Evolutionary conservation across 2,113 vertebrate genomes (phyloP), one percentile per base, ranked within the genome.

Genomic region (Scytalopus superciliaris): DNA sequence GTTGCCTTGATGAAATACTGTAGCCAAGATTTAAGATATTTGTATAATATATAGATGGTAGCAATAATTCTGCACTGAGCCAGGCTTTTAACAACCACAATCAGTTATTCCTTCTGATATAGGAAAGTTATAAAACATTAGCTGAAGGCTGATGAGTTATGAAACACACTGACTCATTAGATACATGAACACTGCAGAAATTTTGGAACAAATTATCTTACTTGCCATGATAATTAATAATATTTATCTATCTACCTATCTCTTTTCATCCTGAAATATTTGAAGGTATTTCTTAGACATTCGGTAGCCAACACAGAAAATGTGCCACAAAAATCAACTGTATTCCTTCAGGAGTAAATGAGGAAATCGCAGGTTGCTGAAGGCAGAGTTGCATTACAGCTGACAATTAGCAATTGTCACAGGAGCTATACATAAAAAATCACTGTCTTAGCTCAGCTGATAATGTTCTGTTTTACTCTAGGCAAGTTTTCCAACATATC

Each of bases 81-180:
- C 35, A 33, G 45, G 23, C 16, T 85, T 96, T 92, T 67, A 85
- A 63, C 47, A 85, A 18, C 42, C 31, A 10, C 37, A 73, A 70
- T 92, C 23, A 80, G 40, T 91, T 89, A 50, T 85, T 86, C 25
- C 49, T 89, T 63, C 66, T 80, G 89, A 91, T 50, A 89, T 3
- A 68, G 18, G 53, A 89, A 96, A 94, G 50, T 18, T 63, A 83
- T 90, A 91, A 89, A 94, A 57, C 24, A 92, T 85, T 72, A 90
- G 19, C 24, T 70, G 66, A 87, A 96, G 68, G 63, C 55, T 83
- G 73, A 87, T 91, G 74, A 95, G 63, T 70, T 96, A 89, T 68
- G 79, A 96, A 96, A 82, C 47, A 27, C 17, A 23, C 80, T 79
- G 83, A 69, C 42, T 93, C 90, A 92, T 91, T 80, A 77, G 50